Percentiles rank a stretch among this genome's conserved stretches.
Evolutionary conservation across 2,888 invertebrate species (phyloP).

Genomic region (Noctua janthe): DNA sequence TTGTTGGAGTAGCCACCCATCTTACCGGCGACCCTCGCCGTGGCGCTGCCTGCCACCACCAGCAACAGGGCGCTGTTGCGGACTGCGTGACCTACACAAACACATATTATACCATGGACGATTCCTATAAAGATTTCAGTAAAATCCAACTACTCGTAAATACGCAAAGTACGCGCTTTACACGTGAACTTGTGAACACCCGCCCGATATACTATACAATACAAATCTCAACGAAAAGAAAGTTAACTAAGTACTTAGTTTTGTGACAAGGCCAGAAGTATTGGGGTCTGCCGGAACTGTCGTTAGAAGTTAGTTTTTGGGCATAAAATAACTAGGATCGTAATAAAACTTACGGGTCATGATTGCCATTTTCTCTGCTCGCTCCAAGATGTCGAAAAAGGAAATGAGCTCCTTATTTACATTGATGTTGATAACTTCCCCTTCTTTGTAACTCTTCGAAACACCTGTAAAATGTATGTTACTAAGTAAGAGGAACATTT

Average conservation of each 20-base stretch:
- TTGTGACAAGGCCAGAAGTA: neutral
- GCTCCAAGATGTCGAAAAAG: constrained; percentile 31
- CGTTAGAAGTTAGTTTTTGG: neutral
- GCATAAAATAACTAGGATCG: neutral
- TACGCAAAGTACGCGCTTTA: neutral
- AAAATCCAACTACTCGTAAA: neutral
- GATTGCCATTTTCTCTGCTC: constrained; percentile 71
- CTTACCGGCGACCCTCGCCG: constrained; percentile 95
- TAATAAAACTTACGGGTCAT: constrained; percentile 68
- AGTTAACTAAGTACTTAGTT: neutral
- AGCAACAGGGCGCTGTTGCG: constrained; percentile 81
- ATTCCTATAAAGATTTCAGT: neutral
- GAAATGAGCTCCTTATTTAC: constrained; percentile 52
- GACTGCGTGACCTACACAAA: constrained; percentile 74
- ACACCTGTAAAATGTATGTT: constrained; percentile 62
- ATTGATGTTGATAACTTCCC: constrained; percentile 40
- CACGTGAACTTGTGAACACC: neutral
- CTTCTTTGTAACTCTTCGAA: constrained; percentile 42
- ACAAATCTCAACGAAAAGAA: neutral
- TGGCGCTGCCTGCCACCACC: constrained; percentile 87
- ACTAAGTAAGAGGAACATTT: constrained; percentile 17
- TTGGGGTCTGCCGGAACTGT: neutral
- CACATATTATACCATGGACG: neutral
- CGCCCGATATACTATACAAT: neutral
- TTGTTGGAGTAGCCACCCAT: constrained; percentile 94